phyloP scores from a whole-genome alignment of 2,888 invertebrate species.

The Stegophylla sp. region DNA sequence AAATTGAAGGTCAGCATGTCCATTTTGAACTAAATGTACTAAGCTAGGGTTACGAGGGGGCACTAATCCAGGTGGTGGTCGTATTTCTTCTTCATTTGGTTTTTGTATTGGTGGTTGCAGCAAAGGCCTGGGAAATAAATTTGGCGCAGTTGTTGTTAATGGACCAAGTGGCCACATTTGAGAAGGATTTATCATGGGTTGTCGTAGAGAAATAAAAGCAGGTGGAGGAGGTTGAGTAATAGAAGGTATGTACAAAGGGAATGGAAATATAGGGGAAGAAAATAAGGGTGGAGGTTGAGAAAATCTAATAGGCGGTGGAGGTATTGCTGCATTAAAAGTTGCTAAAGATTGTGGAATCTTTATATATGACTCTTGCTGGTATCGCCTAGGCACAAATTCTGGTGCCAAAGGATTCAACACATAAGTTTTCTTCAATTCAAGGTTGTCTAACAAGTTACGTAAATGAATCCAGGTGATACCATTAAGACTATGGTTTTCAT shows the following conservation, averaged over 20 bases:
- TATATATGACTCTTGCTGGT: constrained; percentile 64
- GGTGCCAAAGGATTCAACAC: constrained; percentile 82
- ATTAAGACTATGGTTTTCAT: constrained; percentile 74
- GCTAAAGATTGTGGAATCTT: constrained; percentile 55
- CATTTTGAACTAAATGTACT: constrained; percentile 54
- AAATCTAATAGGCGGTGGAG: constrained; percentile 52
- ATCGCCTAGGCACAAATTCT: constrained; percentile 76
- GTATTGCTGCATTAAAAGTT: constrained; percentile 54
- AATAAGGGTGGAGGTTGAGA: constrained; percentile 51
- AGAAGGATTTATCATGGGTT: constrained; percentile 46
- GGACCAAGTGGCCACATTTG: constrained; percentile 56
- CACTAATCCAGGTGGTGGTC: constrained; percentile 46
- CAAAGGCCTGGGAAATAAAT: constrained; percentile 42
- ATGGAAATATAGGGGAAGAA: constrained; percentile 52
- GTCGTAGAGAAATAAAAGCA: constrained; percentile 49
- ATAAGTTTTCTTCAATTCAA: constrained; percentile 77
- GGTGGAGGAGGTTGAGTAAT: constrained; percentile 54
- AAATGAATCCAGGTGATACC: constrained; percentile 77
- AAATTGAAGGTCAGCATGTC: constrained; percentile 51
- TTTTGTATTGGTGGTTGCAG: constrained; percentile 45
- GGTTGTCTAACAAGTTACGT: constrained; percentile 74
- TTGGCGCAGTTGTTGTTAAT: constrained; percentile 35
- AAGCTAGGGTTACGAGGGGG: constrained; percentile 39
- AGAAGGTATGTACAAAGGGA: constrained; percentile 56
- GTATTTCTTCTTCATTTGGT: constrained; percentile 49